Conservation (phyloP, 2,888 invertebrate genomes). For the Amiota minor region DNA sequence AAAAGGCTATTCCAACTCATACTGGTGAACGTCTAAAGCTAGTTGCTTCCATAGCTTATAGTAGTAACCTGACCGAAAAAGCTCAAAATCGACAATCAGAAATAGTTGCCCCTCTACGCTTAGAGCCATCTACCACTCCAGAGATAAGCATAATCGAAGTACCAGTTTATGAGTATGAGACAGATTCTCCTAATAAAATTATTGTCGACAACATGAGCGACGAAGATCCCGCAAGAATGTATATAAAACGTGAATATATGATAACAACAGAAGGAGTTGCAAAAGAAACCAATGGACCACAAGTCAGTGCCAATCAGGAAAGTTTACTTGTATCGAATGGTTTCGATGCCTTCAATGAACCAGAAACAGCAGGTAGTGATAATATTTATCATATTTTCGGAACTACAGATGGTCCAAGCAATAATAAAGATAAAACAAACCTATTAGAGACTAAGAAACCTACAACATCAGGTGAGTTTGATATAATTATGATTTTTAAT, state of each 20-base stretch:
- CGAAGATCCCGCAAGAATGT: slow-evolving; percentile 66
- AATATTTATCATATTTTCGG: slow-evolving; percentile 67
- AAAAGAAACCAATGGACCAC: slow-evolving; percentile 2
- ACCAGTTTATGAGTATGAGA: background rate
- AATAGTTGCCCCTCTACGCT: background rate
- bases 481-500: background rate
- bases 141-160: slow-evolving; percentile 27
- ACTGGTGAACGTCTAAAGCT: slow-evolving; percentile 66
- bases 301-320: background rate
- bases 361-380: slow-evolving; percentile 69
- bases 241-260: slow-evolving; percentile 65
- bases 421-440: slow-evolving; percentile 30
- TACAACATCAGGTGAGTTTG: background rate
- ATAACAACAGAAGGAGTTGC: slow-evolving; percentile 57
- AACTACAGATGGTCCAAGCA: slow-evolving; percentile 64
- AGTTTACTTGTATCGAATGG: slow-evolving; percentile 46
- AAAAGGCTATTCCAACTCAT: slow-evolving; percentile 44
- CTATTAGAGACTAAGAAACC: background rate
- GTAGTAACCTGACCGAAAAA: slow-evolving; percentile 36
- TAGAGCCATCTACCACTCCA: slow-evolving; percentile 35
- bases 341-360: slow-evolving; percentile 56
- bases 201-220: slow-evolving; percentile 30
- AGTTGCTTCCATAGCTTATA: slow-evolving; percentile 63
- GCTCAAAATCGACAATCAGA: background rate
- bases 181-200: slow-evolving; percentile 30